Conservation (phyloP, 2,888 invertebrate species). For the Syrista parreyssii region DNA sequence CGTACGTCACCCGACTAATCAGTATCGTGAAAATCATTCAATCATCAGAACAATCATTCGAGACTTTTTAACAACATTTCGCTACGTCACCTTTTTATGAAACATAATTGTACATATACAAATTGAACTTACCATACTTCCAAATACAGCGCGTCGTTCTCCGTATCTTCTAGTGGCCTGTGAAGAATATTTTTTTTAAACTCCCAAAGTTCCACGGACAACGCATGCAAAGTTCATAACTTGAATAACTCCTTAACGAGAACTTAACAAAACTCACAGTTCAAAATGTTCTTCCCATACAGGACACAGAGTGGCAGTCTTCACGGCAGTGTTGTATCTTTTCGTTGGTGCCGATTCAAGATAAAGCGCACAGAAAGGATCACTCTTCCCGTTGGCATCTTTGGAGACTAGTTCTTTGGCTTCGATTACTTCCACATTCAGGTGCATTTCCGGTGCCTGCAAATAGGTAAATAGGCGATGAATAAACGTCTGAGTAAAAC, state of each 20-base stretch:
- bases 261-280: slow-evolving; percentile 75
- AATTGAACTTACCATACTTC: slow-evolving; percentile 80
- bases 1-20: too few species aligned
- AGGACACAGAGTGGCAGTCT: slow-evolving; percentile 89
- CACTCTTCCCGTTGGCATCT: slow-evolving; percentile 93
- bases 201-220: not conserved
- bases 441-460: slow-evolving; percentile 81
- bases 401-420: slow-evolving; percentile 87
- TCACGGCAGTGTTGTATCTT: slow-evolving; percentile 91
- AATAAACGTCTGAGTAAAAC: not conserved
- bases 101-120: not conserved
- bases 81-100: not conserved
- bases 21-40: too few species aligned
- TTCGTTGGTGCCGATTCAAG: slow-evolving; percentile 81
- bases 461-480: not conserved
- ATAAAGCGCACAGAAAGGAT: slow-evolving; percentile 96
- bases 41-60: too few species aligned
- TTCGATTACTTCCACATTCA: slow-evolving; percentile 88
- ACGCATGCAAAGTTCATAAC: not conserved
- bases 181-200: slow-evolving; percentile 45
- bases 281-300: slow-evolving; percentile 98
- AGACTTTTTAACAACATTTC: not conserved
- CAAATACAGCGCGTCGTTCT: slow-evolving; percentile 79
- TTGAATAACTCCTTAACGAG: not conserved
- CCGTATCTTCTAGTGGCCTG: slow-evolving; percentile 81